Conservation (phyloP, 2,797 vertebrate species). For the Salarias fasciatus region DNA sequence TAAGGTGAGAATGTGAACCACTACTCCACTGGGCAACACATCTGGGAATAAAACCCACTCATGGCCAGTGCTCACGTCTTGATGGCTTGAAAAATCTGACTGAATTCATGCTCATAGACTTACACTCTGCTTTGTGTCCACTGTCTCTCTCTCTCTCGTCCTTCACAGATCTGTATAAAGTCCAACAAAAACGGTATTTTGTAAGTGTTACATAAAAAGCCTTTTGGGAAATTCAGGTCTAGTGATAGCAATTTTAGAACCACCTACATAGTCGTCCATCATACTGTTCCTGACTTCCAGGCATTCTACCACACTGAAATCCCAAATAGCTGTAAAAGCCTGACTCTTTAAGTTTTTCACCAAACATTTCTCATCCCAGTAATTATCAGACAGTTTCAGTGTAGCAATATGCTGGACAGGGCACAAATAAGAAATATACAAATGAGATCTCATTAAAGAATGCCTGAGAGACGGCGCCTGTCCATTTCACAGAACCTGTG, state of each 20-base stretch:
- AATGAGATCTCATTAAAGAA: neutral
- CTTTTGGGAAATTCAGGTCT: constrained; percentile 21
- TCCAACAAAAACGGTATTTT: neutral
- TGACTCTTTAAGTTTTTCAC: neutral
- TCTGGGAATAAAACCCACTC: neutral
- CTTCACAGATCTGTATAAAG: neutral
- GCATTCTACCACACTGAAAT: constrained; percentile 1
- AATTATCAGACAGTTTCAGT: constrained; percentile 2
- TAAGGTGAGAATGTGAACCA: too few relatives aligned
- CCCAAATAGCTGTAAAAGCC: constrained; percentile 4
- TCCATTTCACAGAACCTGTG: neutral
- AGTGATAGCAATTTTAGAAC: constrained; percentile 15
- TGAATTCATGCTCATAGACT: too few relatives aligned
- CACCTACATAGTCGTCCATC: constrained; percentile 3
- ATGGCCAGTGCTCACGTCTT: neutral
- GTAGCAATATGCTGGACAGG: too few relatives aligned
- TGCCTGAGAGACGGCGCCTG: neutral
- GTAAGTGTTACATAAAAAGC: constrained; percentile 19
- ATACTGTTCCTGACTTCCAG: too few relatives aligned
- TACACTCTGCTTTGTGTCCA: neutral
- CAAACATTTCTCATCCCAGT: constrained; percentile 3
- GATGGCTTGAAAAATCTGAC: neutral
- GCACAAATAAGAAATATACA: neutral
- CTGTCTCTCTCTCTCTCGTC: neutral
- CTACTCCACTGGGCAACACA: neutral